Base-by-base conservation (phyloP, 2,888 invertebrate genomes). In the Pyralis farinalis region DNA sequence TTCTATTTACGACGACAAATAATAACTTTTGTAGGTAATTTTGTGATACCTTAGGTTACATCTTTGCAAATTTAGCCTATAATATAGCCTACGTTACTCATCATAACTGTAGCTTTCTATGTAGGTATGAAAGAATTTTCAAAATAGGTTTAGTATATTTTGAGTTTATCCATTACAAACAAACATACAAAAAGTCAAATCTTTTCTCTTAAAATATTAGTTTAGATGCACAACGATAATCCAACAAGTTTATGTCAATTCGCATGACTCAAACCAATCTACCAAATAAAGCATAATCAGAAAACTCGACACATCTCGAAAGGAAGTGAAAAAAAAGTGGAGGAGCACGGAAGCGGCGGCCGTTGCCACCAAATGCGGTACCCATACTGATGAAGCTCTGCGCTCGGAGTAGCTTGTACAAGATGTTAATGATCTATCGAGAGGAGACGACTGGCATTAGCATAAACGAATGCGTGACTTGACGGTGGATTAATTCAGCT, bases 281-380 rank as follows among this genome's bases (percentile, higher is more conserved):
- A 25, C 7, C 25, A n/a, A 25, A 25, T 25, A 5, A 25, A 25
- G 25, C 25, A 25, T 25, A 25, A 25, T 25, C 7, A 25, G 25
- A 25, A 25, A 25, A 25, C 25, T 25, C 25, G 1, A 25, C 25
- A 32, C 38, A 27, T 38, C 32, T 22, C 9, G 21, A 66, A 63
- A 73, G 76, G 78, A 80, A 78, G 75, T 76, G 60, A 60, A 71
- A 72, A 72, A 71, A 73, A 55, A 51, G 46, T 7, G 25, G 25
- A 46, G 48, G 55, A 53, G 69, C 67, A 47, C 80, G 85, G 84
- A 84, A 85, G 80, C 69, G 46, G 11, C 69, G 85, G 81, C 40
- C 83, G 55, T 77, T 83, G 83, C 59, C 76, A 62, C 60, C 58
- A 43, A 44, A 55, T 68, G 77, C 63, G 65, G 43, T 46, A 47